Conservation (phyloP, 2,888 invertebrate species). For the Automeris io region DNA sequence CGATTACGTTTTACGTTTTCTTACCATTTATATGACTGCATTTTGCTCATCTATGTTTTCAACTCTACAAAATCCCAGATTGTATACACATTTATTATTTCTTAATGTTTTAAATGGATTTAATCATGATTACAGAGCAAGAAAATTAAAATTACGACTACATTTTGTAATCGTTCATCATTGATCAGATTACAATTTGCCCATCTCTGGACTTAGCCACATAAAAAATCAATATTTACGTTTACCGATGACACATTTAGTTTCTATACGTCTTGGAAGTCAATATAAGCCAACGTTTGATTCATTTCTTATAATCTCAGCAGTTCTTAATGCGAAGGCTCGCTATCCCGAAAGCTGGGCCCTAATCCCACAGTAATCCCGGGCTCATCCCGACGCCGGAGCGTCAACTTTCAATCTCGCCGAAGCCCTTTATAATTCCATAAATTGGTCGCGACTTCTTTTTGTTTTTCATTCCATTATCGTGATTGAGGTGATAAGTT, state of each 20-base stretch:
- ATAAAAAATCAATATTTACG: not conserved
- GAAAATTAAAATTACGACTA: no score
- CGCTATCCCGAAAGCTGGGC: constrained; percentile 22
- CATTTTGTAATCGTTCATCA: no score
- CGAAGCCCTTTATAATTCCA: constrained; percentile 51
- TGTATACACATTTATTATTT: no score
- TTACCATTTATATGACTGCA: no score
- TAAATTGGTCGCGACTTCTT: constrained; percentile 48
- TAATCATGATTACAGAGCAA: no score
- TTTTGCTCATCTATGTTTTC: no score
- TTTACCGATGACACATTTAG: not conserved
- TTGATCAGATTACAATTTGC: no score
- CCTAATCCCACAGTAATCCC: constrained; percentile 48
- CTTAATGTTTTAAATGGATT: no score
- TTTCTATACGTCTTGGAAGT: constrained; percentile 24
- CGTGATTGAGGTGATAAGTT: constrained; percentile 12
- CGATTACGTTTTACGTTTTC: no score
- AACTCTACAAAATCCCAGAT: no score
- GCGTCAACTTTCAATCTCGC: constrained; percentile 54
- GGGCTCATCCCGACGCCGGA: constrained; percentile 24
- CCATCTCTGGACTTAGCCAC: no score
- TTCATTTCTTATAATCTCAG: constrained; percentile 61
- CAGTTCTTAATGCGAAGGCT: constrained; percentile 42
- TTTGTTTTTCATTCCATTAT: constrained; percentile 20
- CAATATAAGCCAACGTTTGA: constrained; percentile 57